Evolutionary conservation across 2,797 vertebrate species (phyloP), one percentile per base, ranked within the genome.

Genomic region (Anguilla marmorata): DNA sequence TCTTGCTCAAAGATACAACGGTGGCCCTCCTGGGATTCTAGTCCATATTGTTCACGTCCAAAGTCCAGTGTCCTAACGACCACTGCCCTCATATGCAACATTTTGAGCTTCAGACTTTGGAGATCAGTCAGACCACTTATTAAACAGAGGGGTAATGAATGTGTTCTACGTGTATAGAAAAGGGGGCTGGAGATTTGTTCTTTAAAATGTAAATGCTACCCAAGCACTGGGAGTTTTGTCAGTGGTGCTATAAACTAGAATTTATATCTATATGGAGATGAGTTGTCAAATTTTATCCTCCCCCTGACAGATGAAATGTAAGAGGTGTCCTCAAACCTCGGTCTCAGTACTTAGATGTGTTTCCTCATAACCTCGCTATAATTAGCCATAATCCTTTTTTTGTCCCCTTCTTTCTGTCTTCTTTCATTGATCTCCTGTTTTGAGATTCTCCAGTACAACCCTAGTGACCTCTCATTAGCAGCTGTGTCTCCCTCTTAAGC

Each of bases 91-190:
- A 21, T 86, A 27, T 56, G 19, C 48, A 5, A 66, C 52, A 79
- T 58, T 79, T 48, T 88, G 37, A 58, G 56, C 79, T 88, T 88
- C 50, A 85, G 69, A 54, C 50, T 50, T 30, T 33, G 16, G n/a
- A 30, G 54, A 80, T 30, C 52, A 69, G 16, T 56, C 9, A 45
- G 52, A 33, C 14, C 8, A 0, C 21, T 9, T 6, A 63, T 11
- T 63, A 63, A 58, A 63, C 37, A 45, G 87, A 88, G 84, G 69
- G 79, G 85, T 88, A 85, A 88, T 79, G 74, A 50, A 72, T 85
- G 63, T 8, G 60, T 19, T 58, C 21, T n/a, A 69, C 58, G 33
- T 80, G 80, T 56, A 76, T 72, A 30, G 72, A 12, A 56, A 45
- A 19, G 41, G 37, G 37, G 82, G 24, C 50, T 74, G 27, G 30